phyloP scores from a whole-genome alignment of 2,888 invertebrate genomes.

The Tanypteryx hageni region DNA sequence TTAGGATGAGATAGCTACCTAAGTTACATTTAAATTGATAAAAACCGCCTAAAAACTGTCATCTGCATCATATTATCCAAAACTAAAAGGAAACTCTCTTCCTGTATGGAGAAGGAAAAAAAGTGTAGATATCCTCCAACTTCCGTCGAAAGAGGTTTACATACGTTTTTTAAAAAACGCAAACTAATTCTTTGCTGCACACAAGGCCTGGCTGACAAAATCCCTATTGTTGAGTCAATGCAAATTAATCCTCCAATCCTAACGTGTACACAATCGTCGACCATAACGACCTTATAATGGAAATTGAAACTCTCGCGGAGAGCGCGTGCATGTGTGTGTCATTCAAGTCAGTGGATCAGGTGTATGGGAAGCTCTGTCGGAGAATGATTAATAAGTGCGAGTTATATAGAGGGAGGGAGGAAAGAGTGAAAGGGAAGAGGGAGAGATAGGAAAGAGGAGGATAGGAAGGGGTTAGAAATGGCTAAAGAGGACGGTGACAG shows the following conservation, averaged over 20 bases:
- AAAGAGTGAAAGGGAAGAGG: slow-evolving; percentile 3
- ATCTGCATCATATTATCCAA: no score
- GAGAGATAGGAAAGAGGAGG: neutral
- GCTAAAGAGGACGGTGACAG: slow-evolving; percentile 45
- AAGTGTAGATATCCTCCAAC: no score
- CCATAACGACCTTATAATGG: slow-evolving; percentile 50
- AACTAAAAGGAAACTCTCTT: no score
- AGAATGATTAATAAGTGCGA: slow-evolving; percentile 55
- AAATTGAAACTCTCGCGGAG: slow-evolving; percentile 6
- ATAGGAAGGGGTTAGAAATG: neutral
- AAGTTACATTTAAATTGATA: no score
- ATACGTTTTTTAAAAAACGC: neutral
- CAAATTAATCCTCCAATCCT: slow-evolving; percentile 57
- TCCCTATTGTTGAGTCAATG: slow-evolving; percentile 52
- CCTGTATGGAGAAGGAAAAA: no score
- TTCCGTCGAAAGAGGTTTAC: no score
- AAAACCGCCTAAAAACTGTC: no score
- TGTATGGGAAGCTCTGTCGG: slow-evolving; percentile 46
- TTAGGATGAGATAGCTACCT: no score
- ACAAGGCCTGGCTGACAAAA: neutral
- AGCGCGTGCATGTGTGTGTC: slow-evolving; percentile 20
- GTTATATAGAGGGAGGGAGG: neutral
- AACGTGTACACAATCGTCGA: neutral
- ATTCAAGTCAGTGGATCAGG: slow-evolving; percentile 47
- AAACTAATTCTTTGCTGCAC: neutral